Evolutionary conservation across 2,797 vertebrate genomes (phyloP).

Genomic region (Scyliorhinus canicula): DNA sequence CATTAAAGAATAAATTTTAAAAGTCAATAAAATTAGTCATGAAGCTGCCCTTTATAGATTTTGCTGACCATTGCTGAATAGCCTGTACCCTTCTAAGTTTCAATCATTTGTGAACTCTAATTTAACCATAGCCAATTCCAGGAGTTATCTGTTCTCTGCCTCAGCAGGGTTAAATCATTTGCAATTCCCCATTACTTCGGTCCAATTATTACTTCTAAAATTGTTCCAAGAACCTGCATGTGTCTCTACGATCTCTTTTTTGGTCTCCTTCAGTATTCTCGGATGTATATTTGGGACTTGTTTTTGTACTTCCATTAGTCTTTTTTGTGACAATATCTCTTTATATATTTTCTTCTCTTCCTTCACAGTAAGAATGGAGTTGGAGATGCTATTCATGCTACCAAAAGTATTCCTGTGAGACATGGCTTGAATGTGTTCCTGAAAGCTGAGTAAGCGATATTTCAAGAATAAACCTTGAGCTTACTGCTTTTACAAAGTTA

Average conservation of each 20-base stretch:
- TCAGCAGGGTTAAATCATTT: neutral
- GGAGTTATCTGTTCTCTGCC: neutral
- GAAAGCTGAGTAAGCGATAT: neutral
- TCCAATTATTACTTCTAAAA: neutral
- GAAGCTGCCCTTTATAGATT: neutral
- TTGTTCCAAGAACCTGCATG: neutral
- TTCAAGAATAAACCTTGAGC: neutral
- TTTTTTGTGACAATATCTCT: neutral
- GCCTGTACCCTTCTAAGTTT: neutral
- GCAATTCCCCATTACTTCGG: neutral
- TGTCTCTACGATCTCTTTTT: too few species aligned
- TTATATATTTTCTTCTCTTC: neutral
- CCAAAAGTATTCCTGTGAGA: neutral
- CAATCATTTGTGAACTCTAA: neutral
- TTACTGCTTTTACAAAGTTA: neutral
- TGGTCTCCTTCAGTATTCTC: neutral
- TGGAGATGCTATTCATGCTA: neutral
- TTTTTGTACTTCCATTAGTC: neutral
- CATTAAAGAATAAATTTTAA: too few species aligned
- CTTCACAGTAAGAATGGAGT: conserved; percentile 14
- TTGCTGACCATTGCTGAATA: neutral
- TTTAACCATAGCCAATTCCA: neutral
- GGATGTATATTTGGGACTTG: neutral
- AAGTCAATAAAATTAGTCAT: neutral
- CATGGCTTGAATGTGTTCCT: neutral